Evolutionary conservation across 1,140 invertebrate genomes (phyloP), one percentile per base, ranked within the genome.

Genomic region (Stratiolaelaps scimitus): DNA sequence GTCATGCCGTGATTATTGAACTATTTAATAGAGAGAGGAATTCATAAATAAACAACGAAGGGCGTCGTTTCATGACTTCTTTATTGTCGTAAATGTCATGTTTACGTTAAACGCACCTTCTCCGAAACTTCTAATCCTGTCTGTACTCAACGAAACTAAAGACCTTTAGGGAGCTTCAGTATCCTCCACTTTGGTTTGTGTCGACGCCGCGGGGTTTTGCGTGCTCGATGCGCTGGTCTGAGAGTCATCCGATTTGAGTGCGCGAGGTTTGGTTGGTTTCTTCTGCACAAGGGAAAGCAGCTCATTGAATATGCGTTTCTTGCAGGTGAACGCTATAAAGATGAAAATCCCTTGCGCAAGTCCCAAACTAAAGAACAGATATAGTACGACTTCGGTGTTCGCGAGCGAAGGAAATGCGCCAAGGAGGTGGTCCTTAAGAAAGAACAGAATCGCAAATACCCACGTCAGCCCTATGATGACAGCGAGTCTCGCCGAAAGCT

Each of bases 391-490:
- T 40, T 6, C 34, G 13, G 67, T 29, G 53, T 23, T 60, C 10
- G 13, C 53, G 34, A 40, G 10, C 10, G 34, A 4, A 40, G 0
- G 10, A 40, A 10, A 10, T 40, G 34, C 34, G 10, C 34, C 10
- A 10, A 10, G 10, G 5, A 40, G 34, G 34, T 34, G 26, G n/a
- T 71, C 68, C 6, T 60, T 20, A 7, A 75, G 65, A 4, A 73
- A 69, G 7, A 76, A 73, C 0, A 78, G 29, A 44, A 78, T 74
- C 1, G 75, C 77, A 26, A 76, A 73, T 19, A 76, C 70, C 79
- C 79, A 80, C 0, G 77, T 76, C 10, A 79, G 56, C 2, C 78
- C 78, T 76, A 80, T 78, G 26, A 80, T 75, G 1, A 75, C 67
- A 10, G 75, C 75, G 5, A 80, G 70, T 64, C 78, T 78, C 13